Base-by-base conservation (phyloP, 2,888 invertebrate genomes). In the Mythimna impura region DNA sequence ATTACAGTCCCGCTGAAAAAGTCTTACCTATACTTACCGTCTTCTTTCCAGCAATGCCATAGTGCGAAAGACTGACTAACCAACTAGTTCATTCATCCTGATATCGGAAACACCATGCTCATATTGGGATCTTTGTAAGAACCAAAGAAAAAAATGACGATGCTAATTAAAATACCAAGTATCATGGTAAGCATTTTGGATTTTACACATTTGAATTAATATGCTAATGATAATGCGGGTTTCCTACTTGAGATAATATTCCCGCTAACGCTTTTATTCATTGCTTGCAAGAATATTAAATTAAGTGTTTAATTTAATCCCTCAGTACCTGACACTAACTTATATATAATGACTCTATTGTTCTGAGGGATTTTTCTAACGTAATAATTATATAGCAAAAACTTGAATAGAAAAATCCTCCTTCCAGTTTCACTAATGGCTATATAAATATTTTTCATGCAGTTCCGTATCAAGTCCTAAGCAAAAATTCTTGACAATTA, bases 371-470 rank as follows among this genome's bases (percentile, higher is more conserved):
- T 76, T 83, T 10, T 60, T 62, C 14, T 62, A 58, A 55, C 61
- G 17, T 17, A 57, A 71, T 57, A 52, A 73, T 71, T 68, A 73
- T 73, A 40, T 25, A 69, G 47, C 25, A 77, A 69, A 47, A 68
- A 82, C 73, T 78, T 57, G 71, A 66, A 60, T 73, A 69, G 57
- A 66, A 57, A 73, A 68, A 81, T 71, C 73, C 54, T 82, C 30
- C 60, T 52, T 63, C 20, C 8, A 63, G 66, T 66, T 67, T 30
- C 3, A 43, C 3, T 25, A 50, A 36, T 62, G 47, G 43, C 62
- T 36, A 43, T 36, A 25, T 54, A 43, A 40, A 58, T 55, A 81
- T 68, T 30, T 60, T 64, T 55, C 58, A 34, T 55, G 34, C 1
- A 57, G 69, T 82, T 78, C 64, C 82, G 78, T 78, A 82, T 36